Conservation (phyloP, 2,797 vertebrate genomes). For the Pristis pectinata region DNA sequence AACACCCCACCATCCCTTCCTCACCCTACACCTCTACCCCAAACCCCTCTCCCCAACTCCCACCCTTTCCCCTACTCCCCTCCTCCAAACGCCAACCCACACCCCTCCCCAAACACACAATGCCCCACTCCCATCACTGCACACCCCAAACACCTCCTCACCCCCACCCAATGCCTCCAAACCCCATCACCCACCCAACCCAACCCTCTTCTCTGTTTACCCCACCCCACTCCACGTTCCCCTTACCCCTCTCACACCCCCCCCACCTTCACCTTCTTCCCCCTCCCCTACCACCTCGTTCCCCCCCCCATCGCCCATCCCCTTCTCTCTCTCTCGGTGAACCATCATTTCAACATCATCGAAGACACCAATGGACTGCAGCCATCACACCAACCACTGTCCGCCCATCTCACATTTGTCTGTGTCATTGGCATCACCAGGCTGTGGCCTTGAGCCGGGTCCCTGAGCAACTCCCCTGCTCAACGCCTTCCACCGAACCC, state of each 20-base stretch:
- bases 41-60: too few relatives aligned
- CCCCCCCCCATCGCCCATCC: neutral
- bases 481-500: neutral
- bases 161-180: too few relatives aligned
- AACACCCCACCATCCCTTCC: too few relatives aligned
- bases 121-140: too few relatives aligned
- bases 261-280: neutral
- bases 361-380: neutral
- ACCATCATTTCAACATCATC: slow-evolving; percentile 5
- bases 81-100: too few relatives aligned
- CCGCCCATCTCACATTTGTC: neutral
- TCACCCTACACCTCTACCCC: too few relatives aligned
- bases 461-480: neutral
- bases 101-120: too few relatives aligned
- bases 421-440: neutral
- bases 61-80: too few relatives aligned
- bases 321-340: neutral
- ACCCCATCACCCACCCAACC: too few relatives aligned
- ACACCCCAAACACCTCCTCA: too few relatives aligned
- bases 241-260: neutral
- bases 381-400: slow-evolving; percentile 14
- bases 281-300: neutral
- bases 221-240: neutral
- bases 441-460: neutral
- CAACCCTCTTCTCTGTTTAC: too few relatives aligned